These are phyloP conservation scores for Struthio camelus DNA, from an alignment of 2,113 vertebrate genomes.

Conservation along the genomic window DNA sequence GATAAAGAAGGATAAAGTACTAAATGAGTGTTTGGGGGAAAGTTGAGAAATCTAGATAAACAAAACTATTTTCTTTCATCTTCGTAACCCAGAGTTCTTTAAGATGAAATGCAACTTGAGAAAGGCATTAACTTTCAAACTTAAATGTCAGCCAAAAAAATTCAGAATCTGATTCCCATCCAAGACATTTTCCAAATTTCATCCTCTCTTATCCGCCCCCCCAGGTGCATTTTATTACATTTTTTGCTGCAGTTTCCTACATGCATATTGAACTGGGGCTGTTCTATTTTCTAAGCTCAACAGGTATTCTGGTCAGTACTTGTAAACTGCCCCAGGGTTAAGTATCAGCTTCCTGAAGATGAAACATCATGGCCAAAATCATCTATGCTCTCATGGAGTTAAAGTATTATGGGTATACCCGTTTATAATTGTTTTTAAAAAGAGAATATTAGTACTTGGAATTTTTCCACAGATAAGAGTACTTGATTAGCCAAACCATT, in stretches of 20 bases:
- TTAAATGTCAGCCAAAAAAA: conserved; percentile 65
- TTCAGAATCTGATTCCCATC: conserved; percentile 34
- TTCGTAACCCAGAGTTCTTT: conserved; percentile 5
- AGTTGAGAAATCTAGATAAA: conserved; percentile 48
- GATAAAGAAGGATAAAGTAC: neutral
- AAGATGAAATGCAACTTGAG: conserved; percentile 55
- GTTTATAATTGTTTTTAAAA: conserved; percentile 2
- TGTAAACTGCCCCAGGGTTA: neutral
- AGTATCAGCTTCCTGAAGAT: conserved; percentile 10
- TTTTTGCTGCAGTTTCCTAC: neutral
- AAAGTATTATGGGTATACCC: neutral
- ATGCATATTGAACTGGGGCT: neutral
- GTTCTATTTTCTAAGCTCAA: conserved; percentile 15
- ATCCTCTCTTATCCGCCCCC: conserved; percentile 29
- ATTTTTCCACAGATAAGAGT: neutral
- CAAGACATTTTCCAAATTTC: conserved; percentile 39
- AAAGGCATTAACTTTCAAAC: conserved; percentile 54
- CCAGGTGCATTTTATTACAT: conserved; percentile 6
- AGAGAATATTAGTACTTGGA: conserved; percentile 24
- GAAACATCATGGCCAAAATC: neutral
- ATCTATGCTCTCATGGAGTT: neutral
- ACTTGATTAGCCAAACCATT: conserved; percentile 15
- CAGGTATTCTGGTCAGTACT: neutral
- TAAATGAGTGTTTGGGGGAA: conserved; percentile 12
- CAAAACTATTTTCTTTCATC: conserved; percentile 53